Conservation (phyloP, 37 sponge, comb jelly and placozoan species). For the Trichoplax adhaerens region DNA sequence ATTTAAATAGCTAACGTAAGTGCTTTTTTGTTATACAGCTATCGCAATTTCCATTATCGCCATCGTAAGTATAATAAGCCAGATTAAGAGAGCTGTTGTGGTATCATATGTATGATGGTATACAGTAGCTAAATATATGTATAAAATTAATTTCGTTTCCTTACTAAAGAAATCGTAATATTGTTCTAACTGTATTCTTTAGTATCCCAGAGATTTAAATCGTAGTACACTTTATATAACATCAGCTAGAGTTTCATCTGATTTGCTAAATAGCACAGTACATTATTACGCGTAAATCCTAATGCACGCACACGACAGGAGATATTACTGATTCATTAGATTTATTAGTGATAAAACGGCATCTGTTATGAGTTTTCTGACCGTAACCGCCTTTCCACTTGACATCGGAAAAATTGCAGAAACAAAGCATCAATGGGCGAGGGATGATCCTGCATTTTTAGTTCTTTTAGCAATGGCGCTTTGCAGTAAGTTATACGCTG, state of each 20-base stretch:
- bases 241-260: background rate
- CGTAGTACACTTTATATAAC: too few relatives aligned
- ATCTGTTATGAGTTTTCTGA: too few relatives aligned
- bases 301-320: slow-evolving; percentile 10
- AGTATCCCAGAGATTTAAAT: too few relatives aligned
- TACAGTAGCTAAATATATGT: too few relatives aligned
- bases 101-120: too few relatives aligned
- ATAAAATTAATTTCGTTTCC: too few relatives aligned
- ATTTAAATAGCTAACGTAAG: background rate
- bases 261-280: slow-evolving; percentile 1
- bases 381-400: too few relatives aligned
- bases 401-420: slow-evolving; percentile 1
- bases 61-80: slow-evolving; percentile 19
- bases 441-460: slow-evolving; percentile 93
- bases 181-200: too few relatives aligned
- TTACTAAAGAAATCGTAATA: too few relatives aligned
- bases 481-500: slow-evolving; percentile 12
- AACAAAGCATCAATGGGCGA: slow-evolving; percentile 77
- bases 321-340: background rate
- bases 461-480: slow-evolving; percentile 53
- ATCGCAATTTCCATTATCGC: slow-evolving; percentile 46
- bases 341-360: too few relatives aligned
- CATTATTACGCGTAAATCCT: slow-evolving; percentile 1
- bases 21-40: slow-evolving; percentile 15
- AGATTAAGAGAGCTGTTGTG: too few relatives aligned